phyloP scores from a whole-genome alignment of 1,140 invertebrate species.

The Drosophila insularis region DNA sequence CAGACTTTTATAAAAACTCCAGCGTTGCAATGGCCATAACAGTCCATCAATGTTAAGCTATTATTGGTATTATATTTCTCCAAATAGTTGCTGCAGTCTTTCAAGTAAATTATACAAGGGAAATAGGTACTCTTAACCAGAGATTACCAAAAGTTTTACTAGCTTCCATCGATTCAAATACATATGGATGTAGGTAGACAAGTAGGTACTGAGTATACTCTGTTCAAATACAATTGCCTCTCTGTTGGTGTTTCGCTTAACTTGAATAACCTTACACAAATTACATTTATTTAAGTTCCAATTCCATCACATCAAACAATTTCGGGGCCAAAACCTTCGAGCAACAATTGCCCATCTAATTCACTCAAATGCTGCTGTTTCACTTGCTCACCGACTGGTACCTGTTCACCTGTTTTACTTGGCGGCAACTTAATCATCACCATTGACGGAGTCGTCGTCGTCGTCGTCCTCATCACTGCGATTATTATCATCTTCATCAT shows the following conservation, averaged over 20 bases:
- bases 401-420: conserved; percentile 52
- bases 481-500: too few relatives aligned
- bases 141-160: too few relatives aligned
- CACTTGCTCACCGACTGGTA: background rate
- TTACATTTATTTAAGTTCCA: conserved; percentile 79
- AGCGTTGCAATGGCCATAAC: too few relatives aligned
- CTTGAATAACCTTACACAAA: conserved; percentile 72
- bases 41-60: too few relatives aligned
- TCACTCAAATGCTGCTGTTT: conserved; percentile 47
- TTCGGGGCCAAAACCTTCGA: conserved; percentile 42
- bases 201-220: background rate
- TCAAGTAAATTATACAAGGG: too few relatives aligned
- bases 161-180: too few relatives aligned
- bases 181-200: too few relatives aligned
- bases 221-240: conserved; percentile 50
- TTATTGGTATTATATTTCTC: too few relatives aligned
- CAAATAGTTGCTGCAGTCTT: too few relatives aligned
- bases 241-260: conserved; percentile 34
- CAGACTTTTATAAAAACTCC: too few relatives aligned
- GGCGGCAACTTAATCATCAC: conserved; percentile 25
- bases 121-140: too few relatives aligned
- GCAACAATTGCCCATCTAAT: conserved; percentile 79
- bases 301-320: conserved; percentile 78
- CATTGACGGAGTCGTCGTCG: conserved; percentile 31
- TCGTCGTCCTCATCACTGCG: too few relatives aligned